phyloP scores from a whole-genome alignment of 1,140 invertebrate genomes.

The Alviniconcha marisindica region DNA sequence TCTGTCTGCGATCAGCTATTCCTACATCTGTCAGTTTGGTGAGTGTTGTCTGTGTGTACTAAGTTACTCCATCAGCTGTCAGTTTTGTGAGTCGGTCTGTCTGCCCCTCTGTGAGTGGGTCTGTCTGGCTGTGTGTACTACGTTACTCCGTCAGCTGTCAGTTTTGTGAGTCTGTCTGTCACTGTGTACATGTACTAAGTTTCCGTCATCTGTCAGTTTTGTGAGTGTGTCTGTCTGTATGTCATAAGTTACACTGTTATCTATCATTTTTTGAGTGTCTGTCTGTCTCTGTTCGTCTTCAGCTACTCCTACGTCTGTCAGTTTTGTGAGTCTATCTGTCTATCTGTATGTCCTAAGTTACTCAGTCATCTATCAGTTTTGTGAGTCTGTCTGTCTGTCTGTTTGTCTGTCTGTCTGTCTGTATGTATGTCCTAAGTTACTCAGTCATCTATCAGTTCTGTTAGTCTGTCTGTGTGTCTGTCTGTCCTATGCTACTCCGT shows the following conservation, averaged over 20 bases:
- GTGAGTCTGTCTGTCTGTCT: neutral
- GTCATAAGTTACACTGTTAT: no score
- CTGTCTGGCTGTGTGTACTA: neutral
- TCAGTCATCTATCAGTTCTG: constrained; percentile 56
- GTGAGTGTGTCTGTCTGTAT: neutral
- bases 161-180: neutral
- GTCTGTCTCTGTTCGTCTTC: no score
- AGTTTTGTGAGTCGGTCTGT: neutral
- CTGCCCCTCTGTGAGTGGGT: neutral
- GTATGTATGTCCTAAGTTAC: constrained; percentile 21
- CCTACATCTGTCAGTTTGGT: neutral
- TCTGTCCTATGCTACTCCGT: neutral
- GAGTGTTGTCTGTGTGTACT: no score
- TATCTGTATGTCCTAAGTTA: no score
- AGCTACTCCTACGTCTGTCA: constrained; percentile 40
- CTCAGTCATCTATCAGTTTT: neutral
- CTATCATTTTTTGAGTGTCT: no score
- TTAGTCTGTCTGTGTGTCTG: no score
- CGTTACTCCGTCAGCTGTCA: constrained; percentile 35
- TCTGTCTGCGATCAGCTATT: neutral
- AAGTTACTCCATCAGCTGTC: no score
- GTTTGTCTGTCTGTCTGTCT: no score
- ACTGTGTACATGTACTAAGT: no score
- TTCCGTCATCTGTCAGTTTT: neutral
- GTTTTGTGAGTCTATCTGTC: no score